Evolutionary conservation across 2,113 vertebrate genomes (phyloP), one percentile per base, ranked within the genome.

Genomic region (Andinoacara biseriatus): DNA sequence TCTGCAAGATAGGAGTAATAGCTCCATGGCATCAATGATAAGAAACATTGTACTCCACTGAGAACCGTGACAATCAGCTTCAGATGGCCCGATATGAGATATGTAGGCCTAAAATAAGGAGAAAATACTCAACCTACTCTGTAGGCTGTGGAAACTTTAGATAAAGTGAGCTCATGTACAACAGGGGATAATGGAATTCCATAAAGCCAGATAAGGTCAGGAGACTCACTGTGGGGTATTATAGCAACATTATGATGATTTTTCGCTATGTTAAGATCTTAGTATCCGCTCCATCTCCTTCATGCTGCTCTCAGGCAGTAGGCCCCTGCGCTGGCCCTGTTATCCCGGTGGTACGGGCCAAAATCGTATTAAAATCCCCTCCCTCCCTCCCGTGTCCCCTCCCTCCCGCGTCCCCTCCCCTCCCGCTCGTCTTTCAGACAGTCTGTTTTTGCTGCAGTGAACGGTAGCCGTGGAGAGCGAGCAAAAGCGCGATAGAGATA

Each of bases 371-470:
- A 95, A 95, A 93, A 92, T 88, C 90, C 89, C 88, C 93, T 86
- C 89, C 86, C 82, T 54, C 82, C 26, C 72, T 72, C 63, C 83
- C 91, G 26, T 26, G 26, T 26, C 26, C 65, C 54, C 91, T 90
- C 84, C 85, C 89, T 72, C 63, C 83, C 91, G 74, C 86, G 74
- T 89, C 76, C 83, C 93, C 91, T 90, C 84, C 85, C 89, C 92
- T 90, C 91, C 82, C 86, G 74, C 82, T 81, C 85, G 81, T 88
- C 92, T 91, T 94, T 93, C 93, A 94, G 93, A 93, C 94, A 93
- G 95, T 94, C 95, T 95, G 94, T 94, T 95, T 96, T 95, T 96
- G 95, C 96, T 96, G 95, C 95, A 96, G 95, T 96, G 95, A 95
- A 91, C 95, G 94, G 93, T 94, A 92, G 94, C 93, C 85, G 94